A percentile compares a stretch with the other conserved stretches of the same genome.
phyloP scores from a whole-genome alignment of 1,140 invertebrate genomes.

The Hermatobates lingyangjiaoensis region DNA sequence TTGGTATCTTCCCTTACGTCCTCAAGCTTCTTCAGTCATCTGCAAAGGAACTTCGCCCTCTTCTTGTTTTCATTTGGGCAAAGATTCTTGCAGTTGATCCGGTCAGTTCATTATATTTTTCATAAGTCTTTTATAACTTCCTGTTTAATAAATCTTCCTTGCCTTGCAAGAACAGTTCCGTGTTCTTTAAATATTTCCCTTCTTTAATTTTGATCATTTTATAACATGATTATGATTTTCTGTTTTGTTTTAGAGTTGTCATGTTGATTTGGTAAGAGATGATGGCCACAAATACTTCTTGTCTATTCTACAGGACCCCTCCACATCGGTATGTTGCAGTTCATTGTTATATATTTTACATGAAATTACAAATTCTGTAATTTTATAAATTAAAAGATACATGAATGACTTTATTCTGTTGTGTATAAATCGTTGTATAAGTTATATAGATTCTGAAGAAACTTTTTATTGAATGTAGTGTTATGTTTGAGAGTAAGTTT shows the following conservation, averaged over 20 bases:
- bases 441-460: too few species aligned
- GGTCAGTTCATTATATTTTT: constrained; percentile 33
- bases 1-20: constrained; percentile 98
- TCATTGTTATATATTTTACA: too few species aligned
- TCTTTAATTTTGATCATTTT: neutral
- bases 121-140: neutral
- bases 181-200: neutral
- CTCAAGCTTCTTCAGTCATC: constrained; percentile 86
- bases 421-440: too few species aligned
- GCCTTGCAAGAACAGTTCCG: neutral
- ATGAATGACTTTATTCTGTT: too few species aligned
- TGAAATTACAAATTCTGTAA: too few species aligned
- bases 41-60: constrained; percentile 72
- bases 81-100: constrained; percentile 94
- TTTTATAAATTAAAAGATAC: too few species aligned
- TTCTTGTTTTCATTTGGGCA: constrained; percentile 96
- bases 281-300: constrained; percentile 90
- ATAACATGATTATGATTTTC: neutral
- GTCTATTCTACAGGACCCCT: constrained; percentile 64
- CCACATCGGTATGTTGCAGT: constrained; percentile 60
- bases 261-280: constrained; percentile 87
- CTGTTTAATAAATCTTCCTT: neutral
- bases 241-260: constrained; percentile 53
- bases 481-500: too few species aligned
- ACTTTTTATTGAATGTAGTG: too few species aligned